Conservation (phyloP, 2,888 invertebrate genomes). For the Scaptomyza cyrtandrae region DNA sequence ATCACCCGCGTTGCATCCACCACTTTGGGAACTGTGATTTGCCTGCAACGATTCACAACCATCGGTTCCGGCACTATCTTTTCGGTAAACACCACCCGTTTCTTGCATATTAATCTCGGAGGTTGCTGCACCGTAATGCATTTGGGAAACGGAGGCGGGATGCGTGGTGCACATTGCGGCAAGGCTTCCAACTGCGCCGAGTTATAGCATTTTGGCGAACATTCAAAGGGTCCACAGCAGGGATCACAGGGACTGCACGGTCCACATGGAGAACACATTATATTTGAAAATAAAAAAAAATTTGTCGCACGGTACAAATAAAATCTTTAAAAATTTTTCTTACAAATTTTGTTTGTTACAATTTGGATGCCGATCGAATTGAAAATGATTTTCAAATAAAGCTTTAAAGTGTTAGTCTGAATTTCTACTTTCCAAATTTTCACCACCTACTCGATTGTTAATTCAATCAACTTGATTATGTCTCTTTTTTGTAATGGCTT, state of each 20-base stretch:
- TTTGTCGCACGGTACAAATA: background rate
- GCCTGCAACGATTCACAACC: conserved; percentile 79
- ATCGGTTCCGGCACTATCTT: conserved; percentile 77
- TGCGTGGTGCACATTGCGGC: conserved; percentile 79
- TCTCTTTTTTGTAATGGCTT: conserved; percentile 18
- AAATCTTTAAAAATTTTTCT: background rate
- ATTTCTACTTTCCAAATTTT: background rate
- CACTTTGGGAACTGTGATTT: conserved; percentile 65
- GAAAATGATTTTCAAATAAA: background rate
- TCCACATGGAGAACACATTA: conserved; percentile 27
- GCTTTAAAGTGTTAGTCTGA: background rate
- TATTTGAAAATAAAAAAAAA: background rate
- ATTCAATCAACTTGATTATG: conserved; percentile 17
- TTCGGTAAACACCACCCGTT: conserved; percentile 69
- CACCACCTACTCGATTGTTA: conserved; percentile 1
- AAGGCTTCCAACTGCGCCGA: conserved; percentile 63
- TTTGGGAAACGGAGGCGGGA: conserved; percentile 37
- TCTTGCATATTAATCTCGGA: conserved; percentile 10
- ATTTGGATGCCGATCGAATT: conserved; percentile 23
- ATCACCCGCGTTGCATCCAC: conserved; percentile 17
- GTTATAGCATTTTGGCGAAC: conserved; percentile 18
- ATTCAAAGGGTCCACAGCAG: conserved; percentile 20
- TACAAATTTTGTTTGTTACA: conserved; percentile 3
- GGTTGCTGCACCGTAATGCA: conserved; percentile 19
- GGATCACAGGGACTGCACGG: conserved; percentile 58